Conservation (phyloP, 2,797 vertebrate species). For the Mormyrops boulengeri region DNA sequence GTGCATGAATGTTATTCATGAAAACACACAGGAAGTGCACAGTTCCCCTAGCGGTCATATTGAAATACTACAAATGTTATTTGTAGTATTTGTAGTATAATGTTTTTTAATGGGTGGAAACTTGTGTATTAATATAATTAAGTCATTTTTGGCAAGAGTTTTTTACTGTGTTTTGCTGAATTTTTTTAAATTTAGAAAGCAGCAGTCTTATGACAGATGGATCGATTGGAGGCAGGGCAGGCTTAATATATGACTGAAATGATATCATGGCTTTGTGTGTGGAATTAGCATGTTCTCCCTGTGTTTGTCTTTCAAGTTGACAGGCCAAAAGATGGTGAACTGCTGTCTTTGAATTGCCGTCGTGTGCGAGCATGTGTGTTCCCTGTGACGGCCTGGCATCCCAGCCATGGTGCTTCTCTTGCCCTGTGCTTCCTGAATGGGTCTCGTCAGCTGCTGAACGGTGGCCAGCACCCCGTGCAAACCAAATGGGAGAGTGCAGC, state of each 20-base stretch:
- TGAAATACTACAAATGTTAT: too few relatives aligned
- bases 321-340: neutral
- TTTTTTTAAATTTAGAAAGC: too few relatives aligned
- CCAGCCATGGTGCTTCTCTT: neutral
- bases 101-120: too few relatives aligned
- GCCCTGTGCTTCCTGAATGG: neutral
- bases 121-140: too few relatives aligned
- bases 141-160: too few relatives aligned
- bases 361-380: neutral
- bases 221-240: neutral
- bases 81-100: too few relatives aligned
- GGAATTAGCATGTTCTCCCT: neutral
- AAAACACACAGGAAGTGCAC: too few relatives aligned
- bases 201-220: neutral
- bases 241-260: neutral
- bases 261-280: neutral
- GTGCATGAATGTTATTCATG: too few relatives aligned
- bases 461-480: neutral
- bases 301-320: neutral
- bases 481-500: neutral
- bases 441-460: neutral
- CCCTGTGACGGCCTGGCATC: neutral
- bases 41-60: too few relatives aligned
- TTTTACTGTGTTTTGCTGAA: too few relatives aligned
- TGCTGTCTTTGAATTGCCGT: neutral